A percentile compares a stretch with the other conserved stretches of the same genome.
These are phyloP conservation scores for Zoanthus sansibaricus DNA, from an alignment of 92 coral and sea anemone genomes.

Conservation along the genomic window DNA sequence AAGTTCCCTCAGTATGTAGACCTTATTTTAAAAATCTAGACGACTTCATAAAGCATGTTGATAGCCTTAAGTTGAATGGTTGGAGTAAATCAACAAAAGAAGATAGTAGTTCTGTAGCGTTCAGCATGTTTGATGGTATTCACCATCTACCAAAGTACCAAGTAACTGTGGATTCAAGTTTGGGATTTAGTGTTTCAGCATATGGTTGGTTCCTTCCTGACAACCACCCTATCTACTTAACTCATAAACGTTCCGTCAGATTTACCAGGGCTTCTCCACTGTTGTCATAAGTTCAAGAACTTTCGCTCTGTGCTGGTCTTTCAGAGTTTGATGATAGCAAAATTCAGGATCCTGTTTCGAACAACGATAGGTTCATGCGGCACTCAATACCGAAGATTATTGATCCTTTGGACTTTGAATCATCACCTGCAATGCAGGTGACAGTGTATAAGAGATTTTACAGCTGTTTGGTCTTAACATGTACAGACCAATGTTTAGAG, in stretches of 20 bases:
- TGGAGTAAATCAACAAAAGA: constrained; percentile 57
- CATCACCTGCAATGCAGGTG: constrained; percentile 65
- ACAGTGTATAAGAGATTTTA: constrained; percentile 40
- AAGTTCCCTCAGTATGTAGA: no score
- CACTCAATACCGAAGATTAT: constrained; percentile 52
- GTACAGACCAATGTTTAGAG: constrained; percentile 54
- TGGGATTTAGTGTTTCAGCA: constrained; percentile 48
- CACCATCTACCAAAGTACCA: constrained; percentile 58
- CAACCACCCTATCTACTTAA: constrained; percentile 58
- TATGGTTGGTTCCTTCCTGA: constrained; percentile 70
- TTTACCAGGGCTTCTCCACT: constrained; percentile 50
- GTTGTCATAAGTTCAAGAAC: constrained; percentile 43
- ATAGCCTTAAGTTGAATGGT: constrained; percentile 50
- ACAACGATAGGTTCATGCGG: constrained; percentile 35
- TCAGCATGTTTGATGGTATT: constrained; percentile 46
- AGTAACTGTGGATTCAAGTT: constrained; percentile 51
- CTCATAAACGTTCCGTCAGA: constrained; percentile 67
- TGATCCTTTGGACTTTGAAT: constrained; percentile 55
- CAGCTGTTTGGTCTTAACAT: constrained; percentile 50
- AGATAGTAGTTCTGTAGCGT: constrained; percentile 24
- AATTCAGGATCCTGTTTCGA: constrained; percentile 22
- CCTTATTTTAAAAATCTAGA: no score
- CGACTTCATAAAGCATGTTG: constrained; percentile 14
- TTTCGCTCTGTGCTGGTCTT: constrained; percentile 52
- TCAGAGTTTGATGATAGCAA: constrained; percentile 18